Percentiles rank a stretch among this genome's conserved stretches.
These are phyloP conservation scores for Mimachlamys varia DNA, from an alignment of 2,888 invertebrate species.

Conservation along the genomic window DNA sequence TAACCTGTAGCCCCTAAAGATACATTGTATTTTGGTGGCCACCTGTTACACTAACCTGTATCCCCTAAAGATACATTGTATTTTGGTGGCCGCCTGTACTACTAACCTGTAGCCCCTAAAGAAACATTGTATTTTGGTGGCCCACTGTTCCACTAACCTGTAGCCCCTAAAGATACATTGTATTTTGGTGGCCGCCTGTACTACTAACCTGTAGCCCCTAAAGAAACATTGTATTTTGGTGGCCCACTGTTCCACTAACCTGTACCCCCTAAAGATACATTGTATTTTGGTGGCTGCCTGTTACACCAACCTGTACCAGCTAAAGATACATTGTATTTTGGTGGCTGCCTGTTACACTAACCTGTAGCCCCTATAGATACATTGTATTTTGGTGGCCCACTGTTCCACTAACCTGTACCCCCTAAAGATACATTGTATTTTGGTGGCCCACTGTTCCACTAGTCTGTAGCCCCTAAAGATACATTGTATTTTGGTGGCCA, in stretches of 20 bases:
- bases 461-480: too few species aligned
- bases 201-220: background rate
- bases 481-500: too few species aligned
- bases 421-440: too few species aligned
- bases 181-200: too few species aligned
- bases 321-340: background rate
- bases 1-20: background rate
- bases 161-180: background rate
- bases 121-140: background rate
- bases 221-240: background rate
- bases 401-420: too few species aligned
- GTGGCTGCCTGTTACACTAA: background rate
- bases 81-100: too few species aligned
- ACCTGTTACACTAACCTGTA: background rate
- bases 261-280: slow-evolving; percentile 54
- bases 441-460: too few species aligned
- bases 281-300: slow-evolving; percentile 49
- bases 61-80: background rate
- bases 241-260: slow-evolving; percentile 55
- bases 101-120: slow-evolving; percentile 10
- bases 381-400: background rate
- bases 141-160: background rate
- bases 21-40: background rate
- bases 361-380: background rate
- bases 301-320: background rate